phyloP scores from a whole-genome alignment of 2,888 invertebrate species.

The Metellina segmentata region DNA sequence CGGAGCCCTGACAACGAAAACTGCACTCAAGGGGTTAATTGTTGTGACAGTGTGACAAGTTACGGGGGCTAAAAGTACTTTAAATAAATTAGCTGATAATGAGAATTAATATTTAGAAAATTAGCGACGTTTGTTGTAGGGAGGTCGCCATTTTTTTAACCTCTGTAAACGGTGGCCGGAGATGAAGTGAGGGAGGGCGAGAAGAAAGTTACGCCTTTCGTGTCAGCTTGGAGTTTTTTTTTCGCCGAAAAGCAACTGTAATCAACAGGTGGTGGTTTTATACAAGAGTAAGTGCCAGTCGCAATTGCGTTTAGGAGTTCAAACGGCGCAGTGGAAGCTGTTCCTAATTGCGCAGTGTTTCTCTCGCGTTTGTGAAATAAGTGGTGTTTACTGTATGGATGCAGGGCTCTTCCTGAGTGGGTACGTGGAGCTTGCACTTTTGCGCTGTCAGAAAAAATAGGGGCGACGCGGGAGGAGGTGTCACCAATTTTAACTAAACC shows the following conservation, averaged over 20 bases:
- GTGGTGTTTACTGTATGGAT: too few relatives aligned
- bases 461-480: too few relatives aligned
- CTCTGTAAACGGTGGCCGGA: conserved; percentile 17
- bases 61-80: conserved; percentile 70
- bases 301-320: neutral
- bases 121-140: conserved; percentile 60
- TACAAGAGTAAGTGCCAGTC: neutral
- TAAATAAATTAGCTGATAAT: conserved; percentile 77
- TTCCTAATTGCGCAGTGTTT: neutral
- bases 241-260: neutral
- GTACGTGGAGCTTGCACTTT: too few relatives aligned
- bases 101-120: conserved; percentile 77
- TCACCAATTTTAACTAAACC: too few relatives aligned
- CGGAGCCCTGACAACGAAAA: conserved; percentile 66
- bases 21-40: conserved; percentile 75
- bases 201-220: neutral
- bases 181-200: neutral
- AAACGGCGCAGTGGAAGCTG: neutral
- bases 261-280: conserved; percentile 46
- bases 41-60: conserved; percentile 72
- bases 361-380: neutral
- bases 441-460: too few relatives aligned
- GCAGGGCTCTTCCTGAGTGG: too few relatives aligned
- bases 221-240: conserved; percentile 8
- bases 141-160: conserved; percentile 36